Conservation (phyloP, 1,140 invertebrate genomes). For the Formica selysi region DNA sequence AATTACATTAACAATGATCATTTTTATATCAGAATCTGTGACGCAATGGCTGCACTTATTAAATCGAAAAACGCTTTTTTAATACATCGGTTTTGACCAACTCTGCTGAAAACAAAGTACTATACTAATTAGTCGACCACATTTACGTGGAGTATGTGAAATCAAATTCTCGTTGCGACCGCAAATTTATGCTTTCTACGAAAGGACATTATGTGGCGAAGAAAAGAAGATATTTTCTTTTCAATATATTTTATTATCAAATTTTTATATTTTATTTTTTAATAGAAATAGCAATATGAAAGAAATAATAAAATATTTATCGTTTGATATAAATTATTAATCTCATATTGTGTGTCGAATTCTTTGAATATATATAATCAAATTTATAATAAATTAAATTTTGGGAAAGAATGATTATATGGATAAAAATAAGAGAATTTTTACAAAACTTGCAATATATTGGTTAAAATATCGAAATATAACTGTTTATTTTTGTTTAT, state of each 20-base stretch:
- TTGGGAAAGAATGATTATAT: not conserved
- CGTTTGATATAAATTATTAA: too few relatives aligned
- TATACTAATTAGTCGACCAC: slow-evolving; percentile 72
- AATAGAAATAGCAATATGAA: too few relatives aligned
- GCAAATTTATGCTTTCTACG: slow-evolving; percentile 55
- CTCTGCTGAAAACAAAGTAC: slow-evolving; percentile 61
- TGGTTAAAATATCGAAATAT: not conserved
- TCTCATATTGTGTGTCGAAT: too few relatives aligned
- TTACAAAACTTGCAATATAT: not conserved
- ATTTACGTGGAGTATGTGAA: slow-evolving; percentile 60
- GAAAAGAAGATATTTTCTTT: too few relatives aligned
- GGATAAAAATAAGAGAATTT: slow-evolving; percentile 16
- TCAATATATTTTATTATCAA: too few relatives aligned
- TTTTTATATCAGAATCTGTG: slow-evolving; percentile 22
- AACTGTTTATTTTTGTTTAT: slow-evolving; percentile 4
- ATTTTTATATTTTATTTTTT: too few relatives aligned
- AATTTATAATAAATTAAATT: not conserved
- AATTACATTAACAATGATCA: not conserved
- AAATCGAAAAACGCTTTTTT: too few relatives aligned
- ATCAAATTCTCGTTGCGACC: slow-evolving; percentile 37
- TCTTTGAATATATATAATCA: not conserved
- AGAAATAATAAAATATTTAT: too few relatives aligned
- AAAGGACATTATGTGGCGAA: too few relatives aligned
- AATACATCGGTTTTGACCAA: slow-evolving; percentile 39
- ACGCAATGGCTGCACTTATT: too few relatives aligned